Conservation (phyloP, 2,888 invertebrate genomes). For the Lasius platythorax region DNA sequence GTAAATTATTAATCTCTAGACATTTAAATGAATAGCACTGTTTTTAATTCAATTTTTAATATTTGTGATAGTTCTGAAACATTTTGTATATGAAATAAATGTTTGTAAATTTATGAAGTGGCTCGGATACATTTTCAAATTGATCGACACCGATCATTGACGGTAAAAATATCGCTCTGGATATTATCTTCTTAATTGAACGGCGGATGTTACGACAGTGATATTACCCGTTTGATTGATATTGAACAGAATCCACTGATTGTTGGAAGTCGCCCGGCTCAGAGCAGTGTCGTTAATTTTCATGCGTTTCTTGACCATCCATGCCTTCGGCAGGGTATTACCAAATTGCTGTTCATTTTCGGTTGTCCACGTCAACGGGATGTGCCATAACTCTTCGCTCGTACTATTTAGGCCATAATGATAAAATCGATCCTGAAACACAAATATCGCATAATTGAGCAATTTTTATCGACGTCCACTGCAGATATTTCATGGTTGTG, state of each 20-base stretch:
- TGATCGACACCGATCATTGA: slow-evolving; percentile 24
- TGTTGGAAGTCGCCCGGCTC: slow-evolving; percentile 78
- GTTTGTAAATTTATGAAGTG: slow-evolving; percentile 23
- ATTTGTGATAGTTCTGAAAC: neutral
- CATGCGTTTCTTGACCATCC: slow-evolving; percentile 86
- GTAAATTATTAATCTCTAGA: neutral
- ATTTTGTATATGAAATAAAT: neutral
- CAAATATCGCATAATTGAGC: slow-evolving; percentile 46
- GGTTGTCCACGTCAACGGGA: slow-evolving; percentile 86
- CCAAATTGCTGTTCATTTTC: slow-evolving; percentile 78
- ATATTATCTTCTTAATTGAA: slow-evolving; percentile 42
- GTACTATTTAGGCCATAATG: slow-evolving; percentile 68
- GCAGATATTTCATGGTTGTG: neutral
- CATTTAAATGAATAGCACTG: neutral
- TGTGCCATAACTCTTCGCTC: slow-evolving; percentile 85
- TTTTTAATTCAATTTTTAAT: slow-evolving; percentile 1
- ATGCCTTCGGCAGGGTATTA: slow-evolving; percentile 85
- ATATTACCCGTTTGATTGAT: slow-evolving; percentile 88
- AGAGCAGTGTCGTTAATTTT: slow-evolving; percentile 78
- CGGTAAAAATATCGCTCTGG: slow-evolving; percentile 23
- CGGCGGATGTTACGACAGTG: slow-evolving; percentile 25
- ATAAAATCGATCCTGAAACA: slow-evolving; percentile 73
- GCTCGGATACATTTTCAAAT: slow-evolving; percentile 14
- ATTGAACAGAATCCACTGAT: slow-evolving; percentile 90
- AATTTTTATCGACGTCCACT: slow-evolving; percentile 40